phyloP scores from a whole-genome alignment of 1,140 invertebrate species.

The Pogonomyrmex barbatus region DNA sequence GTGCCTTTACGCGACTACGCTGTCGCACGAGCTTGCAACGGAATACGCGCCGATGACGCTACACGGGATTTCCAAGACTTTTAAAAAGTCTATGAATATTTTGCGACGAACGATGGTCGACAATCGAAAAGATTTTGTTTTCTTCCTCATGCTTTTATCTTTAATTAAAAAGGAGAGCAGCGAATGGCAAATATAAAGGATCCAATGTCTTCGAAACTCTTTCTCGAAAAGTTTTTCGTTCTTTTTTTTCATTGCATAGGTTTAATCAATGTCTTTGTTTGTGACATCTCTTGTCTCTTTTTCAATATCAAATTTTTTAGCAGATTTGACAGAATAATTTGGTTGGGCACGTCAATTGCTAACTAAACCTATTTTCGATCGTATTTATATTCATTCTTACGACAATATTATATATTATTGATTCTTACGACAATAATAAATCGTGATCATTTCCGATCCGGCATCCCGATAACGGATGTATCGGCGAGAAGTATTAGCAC shows the following conservation, averaged over 20 bases:
- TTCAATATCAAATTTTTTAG: neutral
- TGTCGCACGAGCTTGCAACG: constrained; percentile 37
- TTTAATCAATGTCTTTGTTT: neutral
- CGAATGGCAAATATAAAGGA: neutral
- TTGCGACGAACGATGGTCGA: constrained; percentile 1
- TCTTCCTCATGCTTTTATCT: neutral
- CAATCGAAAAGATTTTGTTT: constrained; percentile 5
- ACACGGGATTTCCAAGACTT: constrained; percentile 73
- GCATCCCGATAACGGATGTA: neutral
- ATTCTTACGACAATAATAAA: constrained; percentile 15
- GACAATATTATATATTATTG: too few species aligned
- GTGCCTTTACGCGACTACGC: too few species aligned
- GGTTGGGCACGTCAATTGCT: neutral
- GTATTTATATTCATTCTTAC: neutral
- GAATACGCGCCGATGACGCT: constrained; percentile 67
- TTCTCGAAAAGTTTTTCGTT: neutral
- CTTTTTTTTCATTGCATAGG: neutral
- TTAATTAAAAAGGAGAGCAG: neutral
- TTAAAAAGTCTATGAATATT: constrained; percentile 56
- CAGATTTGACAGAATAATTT: neutral
- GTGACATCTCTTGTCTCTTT: neutral
- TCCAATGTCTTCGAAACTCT: neutral
- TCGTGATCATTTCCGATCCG: neutral
- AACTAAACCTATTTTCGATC: neutral
- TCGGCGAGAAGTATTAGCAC: neutral